A percentile compares a stretch with the other conserved stretches of the same genome.
Evolutionary conservation across 92 coral and sea anemone species (phyloP).

Genomic region (Pocillopora grandis): DNA sequence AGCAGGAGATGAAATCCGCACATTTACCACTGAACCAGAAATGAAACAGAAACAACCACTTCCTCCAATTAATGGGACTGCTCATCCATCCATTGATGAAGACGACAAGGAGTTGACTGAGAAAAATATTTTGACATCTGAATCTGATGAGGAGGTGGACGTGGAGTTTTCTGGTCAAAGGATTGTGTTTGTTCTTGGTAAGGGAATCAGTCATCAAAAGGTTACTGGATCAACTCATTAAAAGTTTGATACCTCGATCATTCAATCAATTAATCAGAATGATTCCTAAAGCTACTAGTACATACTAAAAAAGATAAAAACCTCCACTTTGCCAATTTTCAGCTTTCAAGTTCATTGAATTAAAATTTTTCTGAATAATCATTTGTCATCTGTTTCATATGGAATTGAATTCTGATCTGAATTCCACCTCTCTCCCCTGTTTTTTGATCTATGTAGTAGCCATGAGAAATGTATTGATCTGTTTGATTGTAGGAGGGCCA

Average conservation of each 20-base stretch:
- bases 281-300: too few species aligned
- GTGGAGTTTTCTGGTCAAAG: slow-evolving; percentile 90
- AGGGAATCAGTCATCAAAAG: slow-evolving; percentile 14
- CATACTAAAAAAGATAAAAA: too few species aligned
- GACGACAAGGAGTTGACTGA: slow-evolving; percentile 77
- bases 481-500: slow-evolving; percentile 71
- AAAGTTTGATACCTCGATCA: too few species aligned
- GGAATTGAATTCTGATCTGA: too few species aligned
- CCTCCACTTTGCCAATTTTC: too few species aligned
- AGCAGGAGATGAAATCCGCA: slow-evolving; percentile 61
- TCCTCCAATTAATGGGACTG: slow-evolving; percentile 74
- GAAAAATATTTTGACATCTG: slow-evolving; percentile 62
- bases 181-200: slow-evolving; percentile 93
- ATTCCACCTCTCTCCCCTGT: not conserved
- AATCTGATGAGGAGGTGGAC: slow-evolving; percentile 68
- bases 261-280: too few species aligned
- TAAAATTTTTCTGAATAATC: too few species aligned
- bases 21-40: slow-evolving; percentile 92
- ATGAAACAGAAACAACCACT: slow-evolving; percentile 75
- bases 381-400: not conserved
- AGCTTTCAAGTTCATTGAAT: too few species aligned
- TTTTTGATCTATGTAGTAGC: too few species aligned
- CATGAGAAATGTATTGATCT: not conserved
- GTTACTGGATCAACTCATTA: too few species aligned
- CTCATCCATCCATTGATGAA: slow-evolving; percentile 43